Evolutionary conservation across 1,140 invertebrate genomes (phyloP), one percentile per base, ranked within the genome.

Genomic region (Amyelois transitella): DNA sequence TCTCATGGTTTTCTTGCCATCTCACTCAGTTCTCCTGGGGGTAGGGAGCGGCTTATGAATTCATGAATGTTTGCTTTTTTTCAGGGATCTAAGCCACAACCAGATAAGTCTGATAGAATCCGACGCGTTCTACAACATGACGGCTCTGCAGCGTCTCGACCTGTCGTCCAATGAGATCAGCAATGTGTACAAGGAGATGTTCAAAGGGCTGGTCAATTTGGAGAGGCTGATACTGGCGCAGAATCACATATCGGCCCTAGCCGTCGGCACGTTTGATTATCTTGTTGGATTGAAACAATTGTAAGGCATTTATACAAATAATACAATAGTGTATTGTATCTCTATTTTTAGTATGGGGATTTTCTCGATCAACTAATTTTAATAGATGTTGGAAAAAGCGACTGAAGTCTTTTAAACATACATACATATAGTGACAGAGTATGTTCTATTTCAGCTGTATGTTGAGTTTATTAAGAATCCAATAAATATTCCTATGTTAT

Each of bases 31-130:
- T n/a, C n/a, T n/a, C n/a, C n/a, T n/a, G n/a, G n/a, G n/a, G n/a
- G n/a, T n/a, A n/a, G n/a, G n/a, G n/a, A n/a, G n/a, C n/a, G n/a
- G n/a, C n/a, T n/a, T n/a, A n/a, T n/a, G n/a, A n/a, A n/a, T n/a
- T n/a, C n/a, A n/a, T n/a, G n/a, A 54, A 43, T 54, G 21, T 52
- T 47, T 60, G 32, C 43, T 58, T 51, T 28, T 50, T 43, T 14
- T 43, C 78, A 94, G 93, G 68, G 93, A 94, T 80, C 88, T 97
- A 48, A 94, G 93, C 69, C 91, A 92, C 71, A 98, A 98, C 78
- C 90, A 92, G 62, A 94, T 97, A 76, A 89, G 89, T 10, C 77
- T 89, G 19, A 92, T 97, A 61, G 91, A 94, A 75, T 89, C 91
- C n/a, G 91, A 94, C 77, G 92, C 93, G 45, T 97, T 95, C 67